Base-by-base conservation (phyloP, 2,888 invertebrate species). In the Pachliopta kotzebuea region DNA sequence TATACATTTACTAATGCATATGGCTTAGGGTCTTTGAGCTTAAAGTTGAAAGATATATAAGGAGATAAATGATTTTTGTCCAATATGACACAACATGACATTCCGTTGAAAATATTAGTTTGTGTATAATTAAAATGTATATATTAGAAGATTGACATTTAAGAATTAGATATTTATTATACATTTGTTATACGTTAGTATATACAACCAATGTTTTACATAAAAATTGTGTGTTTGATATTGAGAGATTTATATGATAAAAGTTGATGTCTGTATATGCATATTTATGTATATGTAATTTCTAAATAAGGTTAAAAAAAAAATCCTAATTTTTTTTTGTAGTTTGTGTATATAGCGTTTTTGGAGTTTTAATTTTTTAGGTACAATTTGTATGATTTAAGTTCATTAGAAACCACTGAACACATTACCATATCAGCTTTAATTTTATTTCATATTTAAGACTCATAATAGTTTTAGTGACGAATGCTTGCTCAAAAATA, bases 351-450 rank as follows among this genome's bases (percentile, higher is more conserved):
- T 45, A 45, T 45, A 45, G n/a, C 6, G 9, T 6, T 7, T 45
- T 45, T 18, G 18, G 6, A 6, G 6, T 4, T 6, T 45, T n/a
- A 14, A 11, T 14, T 37, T 37, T 37, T 37, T 14, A 11, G 4
- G 11, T 37, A 37, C 37, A 14, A 4, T 45, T n/a, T 45, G n/a
- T 45, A 18, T n/a, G 45, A 45, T 18, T 45, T 55, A 59, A 29
- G 29, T 58, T 49, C 37, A 63, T 66, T 61, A 21, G 23, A 65
- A 68, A 63, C 23, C 53, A 65, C 61, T 71, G 71, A 78, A 79
- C 73, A 77, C 75, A 81, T 81, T 83, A 83, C 83, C 84, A 83
- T 75, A 71, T 73, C 77, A 83, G 83, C 84, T 84, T 83, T 84
- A 84, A 83, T 78, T 75, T 72, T 56, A 66, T 72, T 61, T 67